A percentile compares a stretch with the other conserved stretches of the same genome.
Evolutionary conservation across 1,140 invertebrate genomes (phyloP).

Genomic region (Calephelis nemesis): DNA sequence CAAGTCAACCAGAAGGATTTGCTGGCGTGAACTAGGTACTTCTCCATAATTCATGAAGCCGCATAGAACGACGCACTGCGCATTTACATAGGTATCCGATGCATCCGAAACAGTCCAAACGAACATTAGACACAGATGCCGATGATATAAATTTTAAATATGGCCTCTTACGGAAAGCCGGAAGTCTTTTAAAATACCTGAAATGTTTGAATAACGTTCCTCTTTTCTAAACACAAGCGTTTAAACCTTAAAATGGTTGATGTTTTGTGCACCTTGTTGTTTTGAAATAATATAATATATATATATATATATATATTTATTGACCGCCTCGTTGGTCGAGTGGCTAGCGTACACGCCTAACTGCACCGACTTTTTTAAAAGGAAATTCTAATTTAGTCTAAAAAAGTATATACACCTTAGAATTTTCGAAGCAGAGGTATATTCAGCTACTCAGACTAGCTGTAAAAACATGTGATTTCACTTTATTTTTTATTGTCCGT

Average conservation of each 20-base stretch:
- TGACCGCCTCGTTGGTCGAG: too few relatives aligned
- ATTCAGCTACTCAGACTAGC: too few relatives aligned
- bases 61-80: conserved; percentile 49
- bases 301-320: too few relatives aligned
- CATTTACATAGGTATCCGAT: conserved; percentile 55
- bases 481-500: too few relatives aligned
- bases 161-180: conserved; percentile 25
- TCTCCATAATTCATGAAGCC: conserved; percentile 48
- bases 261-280: too few relatives aligned
- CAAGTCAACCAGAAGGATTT: conserved; percentile 21
- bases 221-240: not conserved
- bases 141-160: conserved; percentile 52
- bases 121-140: conserved; percentile 44
- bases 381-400: too few relatives aligned
- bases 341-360: too few relatives aligned
- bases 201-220: not conserved
- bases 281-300: too few relatives aligned
- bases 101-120: conserved; percentile 24
- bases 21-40: conserved; percentile 30
- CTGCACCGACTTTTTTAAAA: too few relatives aligned
- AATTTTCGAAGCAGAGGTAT: too few relatives aligned
- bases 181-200: not conserved
- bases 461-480: too few relatives aligned
- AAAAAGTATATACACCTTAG: too few relatives aligned
- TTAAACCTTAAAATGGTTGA: not conserved